Conservation (phyloP, 2,113 vertebrate genomes). For the Cyrtonyx montezumae region DNA sequence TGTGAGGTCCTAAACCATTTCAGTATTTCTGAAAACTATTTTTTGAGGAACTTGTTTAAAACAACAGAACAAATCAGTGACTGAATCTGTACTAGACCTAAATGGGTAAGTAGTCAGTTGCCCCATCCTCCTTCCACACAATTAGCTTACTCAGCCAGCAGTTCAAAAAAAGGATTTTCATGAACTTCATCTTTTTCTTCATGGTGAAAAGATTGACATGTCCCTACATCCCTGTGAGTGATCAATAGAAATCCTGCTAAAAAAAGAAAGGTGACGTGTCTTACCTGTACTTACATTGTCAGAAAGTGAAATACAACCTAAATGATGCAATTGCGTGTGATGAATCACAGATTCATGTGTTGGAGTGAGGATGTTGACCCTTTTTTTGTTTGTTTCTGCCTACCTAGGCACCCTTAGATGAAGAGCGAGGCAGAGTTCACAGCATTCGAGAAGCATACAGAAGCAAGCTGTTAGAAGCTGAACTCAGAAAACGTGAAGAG, state of each 20-base stretch:
- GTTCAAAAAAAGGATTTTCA: not conserved
- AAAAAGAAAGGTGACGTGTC: not conserved
- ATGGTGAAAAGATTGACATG: not conserved
- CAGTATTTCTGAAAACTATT: not conserved
- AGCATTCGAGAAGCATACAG: slow-evolving; percentile 76
- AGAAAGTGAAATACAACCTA: not conserved
- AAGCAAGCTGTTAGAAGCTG: slow-evolving; percentile 70
- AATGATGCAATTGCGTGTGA: not conserved
- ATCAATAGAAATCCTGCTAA: not conserved
- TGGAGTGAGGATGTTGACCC: not conserved
- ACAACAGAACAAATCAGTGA: not conserved
- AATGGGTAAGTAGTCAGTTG: not conserved
- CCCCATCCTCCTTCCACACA: not conserved
- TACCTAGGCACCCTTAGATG: slow-evolving; percentile 76
- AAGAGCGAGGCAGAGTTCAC: slow-evolving; percentile 68
- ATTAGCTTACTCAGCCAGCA: not conserved
- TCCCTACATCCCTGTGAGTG: not conserved
- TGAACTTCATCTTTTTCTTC: not conserved
- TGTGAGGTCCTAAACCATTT: not conserved
- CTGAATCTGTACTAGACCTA: not conserved
- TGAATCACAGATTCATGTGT: not conserved
- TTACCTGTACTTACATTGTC: not conserved
- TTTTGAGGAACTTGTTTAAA: not conserved
- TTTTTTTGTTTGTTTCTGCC: slow-evolving; percentile 38
- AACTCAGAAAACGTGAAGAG: slow-evolving; percentile 70